Conservation (phyloP, 2,113 vertebrate genomes). For the Corythornis cristatus region DNA sequence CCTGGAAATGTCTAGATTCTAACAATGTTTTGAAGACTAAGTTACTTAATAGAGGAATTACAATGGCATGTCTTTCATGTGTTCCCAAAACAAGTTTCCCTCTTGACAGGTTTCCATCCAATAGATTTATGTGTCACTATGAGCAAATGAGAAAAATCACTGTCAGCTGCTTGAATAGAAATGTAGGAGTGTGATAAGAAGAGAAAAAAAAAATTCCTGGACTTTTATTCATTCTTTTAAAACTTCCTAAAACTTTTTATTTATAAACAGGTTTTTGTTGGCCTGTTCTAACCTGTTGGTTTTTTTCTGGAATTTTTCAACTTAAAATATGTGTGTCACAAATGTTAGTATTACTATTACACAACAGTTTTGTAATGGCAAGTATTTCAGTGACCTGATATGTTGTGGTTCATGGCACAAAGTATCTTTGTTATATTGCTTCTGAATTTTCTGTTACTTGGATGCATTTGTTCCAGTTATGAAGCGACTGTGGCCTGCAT, state of each 20-base stretch:
- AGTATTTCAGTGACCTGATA: not conserved
- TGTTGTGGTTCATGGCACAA: not conserved
- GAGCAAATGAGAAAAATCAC: conserved; percentile 71
- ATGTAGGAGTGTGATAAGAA: conserved; percentile 69
- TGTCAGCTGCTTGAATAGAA: conserved; percentile 73
- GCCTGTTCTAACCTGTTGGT: not conserved
- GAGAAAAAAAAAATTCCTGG: conserved; percentile 58
- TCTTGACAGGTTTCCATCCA: conserved; percentile 38
- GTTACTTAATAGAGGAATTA: conserved; percentile 67
- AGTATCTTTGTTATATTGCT: not conserved
- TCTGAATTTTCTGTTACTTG: not conserved
- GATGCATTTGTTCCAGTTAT: not conserved
- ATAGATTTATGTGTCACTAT: conserved; percentile 56
- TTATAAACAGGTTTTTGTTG: conserved; percentile 26
- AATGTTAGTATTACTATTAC: not conserved
- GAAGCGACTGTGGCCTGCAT: conserved; percentile 5
- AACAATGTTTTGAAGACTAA: conserved; percentile 68
- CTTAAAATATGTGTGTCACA: not conserved
- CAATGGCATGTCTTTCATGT: conserved; percentile 54
- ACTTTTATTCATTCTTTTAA: not conserved
- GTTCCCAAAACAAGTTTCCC: conserved; percentile 70
- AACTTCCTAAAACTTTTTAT: conserved; percentile 18
- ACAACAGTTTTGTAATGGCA: not conserved
- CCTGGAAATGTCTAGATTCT: conserved; percentile 62
- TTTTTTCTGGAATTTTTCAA: not conserved